These are phyloP conservation scores for Platanista minor DNA, from an alignment of 2,113 vertebrate species.

Conservation along the genomic window DNA sequence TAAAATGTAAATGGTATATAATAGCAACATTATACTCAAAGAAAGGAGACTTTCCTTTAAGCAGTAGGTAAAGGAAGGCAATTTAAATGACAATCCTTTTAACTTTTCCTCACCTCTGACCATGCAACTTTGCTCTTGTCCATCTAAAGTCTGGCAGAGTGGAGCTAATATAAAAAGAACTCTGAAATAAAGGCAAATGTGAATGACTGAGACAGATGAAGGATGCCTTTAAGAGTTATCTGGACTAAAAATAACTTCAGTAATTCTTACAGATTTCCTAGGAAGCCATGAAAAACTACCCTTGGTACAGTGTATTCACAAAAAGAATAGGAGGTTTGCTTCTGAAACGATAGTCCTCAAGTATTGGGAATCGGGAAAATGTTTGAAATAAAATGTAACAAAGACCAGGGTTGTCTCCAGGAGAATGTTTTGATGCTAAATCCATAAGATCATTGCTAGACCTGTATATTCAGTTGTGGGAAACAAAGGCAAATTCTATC, in stretches of 20 bases:
- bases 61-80: neutral
- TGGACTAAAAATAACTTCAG: constrained; percentile 56
- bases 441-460: neutral
- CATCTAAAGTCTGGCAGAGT: constrained; percentile 44
- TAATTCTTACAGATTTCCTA: constrained; percentile 32
- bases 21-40: constrained; percentile 10
- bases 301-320: neutral
- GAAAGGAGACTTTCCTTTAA: neutral
- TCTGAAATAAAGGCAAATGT: constrained; percentile 43
- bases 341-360: neutral
- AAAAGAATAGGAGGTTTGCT: neutral
- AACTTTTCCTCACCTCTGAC: constrained; percentile 34
- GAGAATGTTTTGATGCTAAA: neutral
- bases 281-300: constrained; percentile 30
- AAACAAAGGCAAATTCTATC: neutral
- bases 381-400: neutral
- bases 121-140: neutral
- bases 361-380: neutral
- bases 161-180: constrained; percentile 30
- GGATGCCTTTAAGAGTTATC: constrained; percentile 35
- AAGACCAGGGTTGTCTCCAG: neutral
- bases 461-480: neutral
- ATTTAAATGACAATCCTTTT: constrained; percentile 59
- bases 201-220: constrained; percentile 42
- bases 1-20: constrained; percentile 53